Evolutionary conservation across 2,888 invertebrate species (phyloP).

Genomic region (Agrochola macilenta): DNA sequence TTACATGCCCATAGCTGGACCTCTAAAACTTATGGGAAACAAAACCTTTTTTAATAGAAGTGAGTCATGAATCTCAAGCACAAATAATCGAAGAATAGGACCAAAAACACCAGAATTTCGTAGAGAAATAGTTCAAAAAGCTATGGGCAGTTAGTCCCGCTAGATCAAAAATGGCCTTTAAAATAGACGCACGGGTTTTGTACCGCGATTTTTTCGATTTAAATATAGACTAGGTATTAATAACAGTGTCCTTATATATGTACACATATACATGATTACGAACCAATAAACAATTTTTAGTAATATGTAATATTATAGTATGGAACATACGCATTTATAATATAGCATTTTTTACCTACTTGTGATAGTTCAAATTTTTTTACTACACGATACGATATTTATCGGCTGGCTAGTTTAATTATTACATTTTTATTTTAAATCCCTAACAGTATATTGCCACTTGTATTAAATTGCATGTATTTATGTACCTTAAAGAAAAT

Average conservation of each 20-base stretch:
- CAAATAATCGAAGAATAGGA: slow-evolving; percentile 42
- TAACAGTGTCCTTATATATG: slow-evolving; percentile 75
- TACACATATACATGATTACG: slow-evolving; percentile 65
- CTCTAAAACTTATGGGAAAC: not conserved
- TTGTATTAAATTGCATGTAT: slow-evolving; percentile 17
- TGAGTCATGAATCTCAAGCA: slow-evolving; percentile 55
- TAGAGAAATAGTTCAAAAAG: slow-evolving; percentile 49
- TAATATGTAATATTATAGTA: slow-evolving; percentile 66
- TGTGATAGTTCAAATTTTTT: slow-evolving; percentile 77
- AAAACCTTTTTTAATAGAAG: not conserved
- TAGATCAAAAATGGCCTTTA: slow-evolving; percentile 72
- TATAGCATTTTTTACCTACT: slow-evolving; percentile 82
- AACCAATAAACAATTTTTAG: slow-evolving; percentile 66
- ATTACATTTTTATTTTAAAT: slow-evolving; percentile 16
- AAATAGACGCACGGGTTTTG: slow-evolving; percentile 73
- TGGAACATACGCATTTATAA: slow-evolving; percentile 78
- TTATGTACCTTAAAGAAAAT: slow-evolving; percentile 2
- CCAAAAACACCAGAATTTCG: slow-evolving; percentile 34
- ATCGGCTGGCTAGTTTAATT: slow-evolving; percentile 22
- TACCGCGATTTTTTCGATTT: slow-evolving; percentile 69
- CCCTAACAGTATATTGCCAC: slow-evolving; percentile 21
- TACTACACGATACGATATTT: slow-evolving; percentile 62
- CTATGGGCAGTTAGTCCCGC: slow-evolving; percentile 72
- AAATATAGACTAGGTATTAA: slow-evolving; percentile 66
- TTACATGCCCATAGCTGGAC: slow-evolving; percentile 65